Evolutionary conservation across 2,113 vertebrate genomes (phyloP), one percentile per base, ranked within the genome.

Genomic region (Arizona elegans): DNA sequence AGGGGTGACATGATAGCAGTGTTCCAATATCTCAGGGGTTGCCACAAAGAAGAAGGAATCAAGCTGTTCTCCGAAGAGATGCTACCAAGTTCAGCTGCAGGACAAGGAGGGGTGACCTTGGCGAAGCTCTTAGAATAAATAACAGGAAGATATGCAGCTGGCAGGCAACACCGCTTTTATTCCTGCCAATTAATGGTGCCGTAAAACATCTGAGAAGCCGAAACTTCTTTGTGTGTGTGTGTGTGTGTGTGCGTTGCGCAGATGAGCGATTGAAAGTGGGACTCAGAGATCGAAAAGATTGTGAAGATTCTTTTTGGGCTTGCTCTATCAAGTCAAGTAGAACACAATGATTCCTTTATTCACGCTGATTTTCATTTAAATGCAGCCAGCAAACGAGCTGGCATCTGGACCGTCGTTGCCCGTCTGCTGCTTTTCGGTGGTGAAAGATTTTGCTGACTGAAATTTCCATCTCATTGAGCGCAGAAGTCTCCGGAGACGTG

Each of bases 381-480:
- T 93, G 17, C 47, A 94, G 96, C 94, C 43, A 86, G 92, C 13
- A 94, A 88, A 95, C 89, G 85, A 95, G 86, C 91, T n/a, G 58
- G 1, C 86, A 92, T 0, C 0, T 91, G 93, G 92, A 53, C 89
- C 96, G 23, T 92, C 56, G 94, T 95, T 96, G n/a, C 70, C 91
- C 92, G 87, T 97, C 91, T 94, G 70, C 88, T 92, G 75, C 87
- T 90, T 95, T 96, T 96, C 95, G 58, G 89, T 75, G 53, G 53
- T 2, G 92, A 10, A 50, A 23, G 75, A 96, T 96, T 96, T 88
- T 96, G 95, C 95, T 96, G 94, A 96, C 93, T 93, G 89, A 92
- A 92, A 90, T 94, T 95, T 97, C 95, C 95, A 52, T 96, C 81
- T 90, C 95, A 96, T 97, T 97, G 96, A 96, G 93, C 70, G 47